Percentiles rank a stretch among this genome's conserved stretches.
Evolutionary conservation across 1,140 invertebrate species (phyloP).

Genomic region (Plectus sambesii): DNA sequence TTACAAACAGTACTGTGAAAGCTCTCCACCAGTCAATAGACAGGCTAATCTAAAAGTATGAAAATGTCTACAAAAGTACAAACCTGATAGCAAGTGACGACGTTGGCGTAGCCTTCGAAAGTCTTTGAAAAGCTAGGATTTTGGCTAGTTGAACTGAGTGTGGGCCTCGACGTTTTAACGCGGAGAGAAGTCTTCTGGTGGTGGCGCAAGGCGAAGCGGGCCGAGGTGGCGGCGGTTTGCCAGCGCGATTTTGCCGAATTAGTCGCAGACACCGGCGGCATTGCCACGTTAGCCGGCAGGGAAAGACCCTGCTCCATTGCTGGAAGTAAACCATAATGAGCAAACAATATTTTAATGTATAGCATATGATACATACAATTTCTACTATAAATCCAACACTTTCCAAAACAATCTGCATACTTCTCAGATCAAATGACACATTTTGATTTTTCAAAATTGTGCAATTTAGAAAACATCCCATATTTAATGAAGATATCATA

Average conservation of each 20-base stretch:
- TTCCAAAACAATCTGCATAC: too few species aligned
- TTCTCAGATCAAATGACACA: constrained; percentile 8
- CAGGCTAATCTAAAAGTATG: too few species aligned
- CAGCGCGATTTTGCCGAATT: constrained; percentile 33
- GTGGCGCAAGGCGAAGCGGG: constrained; percentile 36
- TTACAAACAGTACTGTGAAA: too few species aligned
- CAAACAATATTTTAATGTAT: too few species aligned
- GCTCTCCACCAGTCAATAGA: too few species aligned
- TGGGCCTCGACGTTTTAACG: neutral
- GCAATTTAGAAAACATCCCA: constrained; percentile 9
- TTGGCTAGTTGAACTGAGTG: constrained; percentile 33
- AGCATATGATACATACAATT: too few species aligned
- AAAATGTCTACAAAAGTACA: too few species aligned
- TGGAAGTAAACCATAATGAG: too few species aligned
- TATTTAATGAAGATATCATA: too few species aligned
- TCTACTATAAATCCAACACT: too few species aligned
- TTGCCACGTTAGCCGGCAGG: constrained; percentile 27
- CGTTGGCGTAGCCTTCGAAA: constrained; percentile 67
- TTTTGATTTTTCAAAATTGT: constrained; percentile 7
- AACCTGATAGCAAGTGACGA: constrained; percentile 82
- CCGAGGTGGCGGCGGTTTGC: constrained; percentile 40
- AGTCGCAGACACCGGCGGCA: constrained; percentile 21
- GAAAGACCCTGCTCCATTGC: constrained; percentile 34
- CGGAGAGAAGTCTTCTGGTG: constrained; percentile 7
- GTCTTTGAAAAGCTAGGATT: constrained; percentile 49